Percentiles rank a stretch among this genome's conserved stretches.
Evolutionary conservation across 37 sponge, comb jelly and placozoan species (phyloP).

Genomic region (Agelas oroides): DNA sequence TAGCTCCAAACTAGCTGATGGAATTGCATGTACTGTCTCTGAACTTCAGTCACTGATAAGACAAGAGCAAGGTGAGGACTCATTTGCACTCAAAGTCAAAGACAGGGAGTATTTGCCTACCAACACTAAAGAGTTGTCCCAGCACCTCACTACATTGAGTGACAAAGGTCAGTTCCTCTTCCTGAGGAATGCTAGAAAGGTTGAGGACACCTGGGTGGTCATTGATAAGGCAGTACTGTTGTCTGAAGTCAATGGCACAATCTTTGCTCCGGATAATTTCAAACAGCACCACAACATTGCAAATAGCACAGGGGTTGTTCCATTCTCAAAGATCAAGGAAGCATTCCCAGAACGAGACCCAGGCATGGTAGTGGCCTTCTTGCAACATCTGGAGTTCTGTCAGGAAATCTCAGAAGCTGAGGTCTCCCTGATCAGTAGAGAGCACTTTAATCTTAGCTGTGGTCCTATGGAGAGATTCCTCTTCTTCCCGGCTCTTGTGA

Average conservation of each 20-base stretch:
- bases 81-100: neutral
- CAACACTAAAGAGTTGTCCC: neutral
- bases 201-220: conserved; percentile 6
- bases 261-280: neutral
- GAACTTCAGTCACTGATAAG: neutral
- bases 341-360: neutral
- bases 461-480: neutral
- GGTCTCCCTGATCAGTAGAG: neutral
- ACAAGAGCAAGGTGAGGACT: neutral
- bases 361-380: neutral
- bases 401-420: neutral
- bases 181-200: conserved; percentile 2
- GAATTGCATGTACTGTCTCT: neutral
- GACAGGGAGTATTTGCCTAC: neutral
- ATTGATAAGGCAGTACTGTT: neutral
- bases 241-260: neutral
- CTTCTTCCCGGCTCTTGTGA: conserved; percentile 27
- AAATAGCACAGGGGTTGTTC: conserved; percentile 1
- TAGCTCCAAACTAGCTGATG: neutral
- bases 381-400: conserved; percentile 15
- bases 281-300: neutral
- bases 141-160: neutral
- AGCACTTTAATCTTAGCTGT: neutral
- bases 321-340: neutral
- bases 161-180: conserved; percentile 4